Evolutionary conservation across 2,797 vertebrate species (phyloP).

Genomic region (Sebastes alutus): DNA sequence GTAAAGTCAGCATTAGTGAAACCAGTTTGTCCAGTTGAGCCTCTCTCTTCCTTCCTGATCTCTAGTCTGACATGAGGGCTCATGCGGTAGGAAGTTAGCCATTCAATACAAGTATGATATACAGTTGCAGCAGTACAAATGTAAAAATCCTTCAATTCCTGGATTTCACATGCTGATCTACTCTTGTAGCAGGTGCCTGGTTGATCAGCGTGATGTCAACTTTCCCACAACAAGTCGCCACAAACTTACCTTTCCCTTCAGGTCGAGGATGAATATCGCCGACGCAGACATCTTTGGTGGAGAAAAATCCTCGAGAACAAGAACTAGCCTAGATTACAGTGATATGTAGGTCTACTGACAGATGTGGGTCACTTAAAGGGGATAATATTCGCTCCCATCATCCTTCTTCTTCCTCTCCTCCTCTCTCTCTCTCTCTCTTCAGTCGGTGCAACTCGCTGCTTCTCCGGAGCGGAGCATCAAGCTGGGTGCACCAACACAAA

Average conservation of each 20-base stretch:
- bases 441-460: slow-evolving; percentile 30
- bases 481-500: background rate
- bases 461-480: slow-evolving; percentile 62
- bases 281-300: slow-evolving; percentile 82
- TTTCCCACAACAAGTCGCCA: slow-evolving; percentile 61
- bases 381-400: slow-evolving; percentile 50
- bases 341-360: background rate
- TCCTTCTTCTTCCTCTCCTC: slow-evolving; percentile 42
- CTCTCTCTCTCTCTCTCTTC: slow-evolving; percentile 1
- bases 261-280: slow-evolving; percentile 85
- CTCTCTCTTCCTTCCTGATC: slow-evolving; percentile 35
- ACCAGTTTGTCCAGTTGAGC: slow-evolving; percentile 73
- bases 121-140: background rate
- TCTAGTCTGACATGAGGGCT: background rate
- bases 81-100: background rate
- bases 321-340: background rate
- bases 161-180: fast-evolving
- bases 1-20: slow-evolving; percentile 2
- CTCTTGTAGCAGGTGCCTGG: slow-evolving; percentile 50
- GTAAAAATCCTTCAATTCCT: fast-evolving
- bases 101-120: background rate
- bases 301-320: slow-evolving; percentile 12
- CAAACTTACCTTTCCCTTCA: slow-evolving; percentile 88
- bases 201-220: slow-evolving; percentile 31
- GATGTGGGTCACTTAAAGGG: slow-evolving; percentile 63